A percentile compares a stretch with the other conserved stretches of the same genome.
Conservation (phyloP, 1,140 invertebrate species). For the Heliconius hewitsoni region DNA sequence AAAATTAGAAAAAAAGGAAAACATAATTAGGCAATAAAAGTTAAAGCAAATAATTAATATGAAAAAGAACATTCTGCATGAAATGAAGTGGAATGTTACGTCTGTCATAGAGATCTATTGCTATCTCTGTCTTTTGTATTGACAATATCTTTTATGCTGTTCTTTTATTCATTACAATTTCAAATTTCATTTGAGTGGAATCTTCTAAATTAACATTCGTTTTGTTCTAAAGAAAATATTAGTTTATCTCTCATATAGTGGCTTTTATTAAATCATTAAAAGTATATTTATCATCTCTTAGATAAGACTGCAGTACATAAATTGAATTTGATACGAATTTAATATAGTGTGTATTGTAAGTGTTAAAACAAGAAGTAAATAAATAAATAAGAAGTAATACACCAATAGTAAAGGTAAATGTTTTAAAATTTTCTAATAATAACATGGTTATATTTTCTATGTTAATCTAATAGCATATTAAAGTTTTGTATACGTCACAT, state of each 20-base stretch:
- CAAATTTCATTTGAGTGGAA: background rate
- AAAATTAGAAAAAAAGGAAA: background rate
- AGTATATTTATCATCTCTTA: background rate
- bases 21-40: too few species aligned
- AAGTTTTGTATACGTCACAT: background rate
- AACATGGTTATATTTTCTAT: background rate
- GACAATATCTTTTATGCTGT: background rate
- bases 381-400: background rate
- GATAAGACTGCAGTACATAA: background rate
- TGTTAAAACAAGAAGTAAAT: background rate
- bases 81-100: background rate
- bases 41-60: background rate
- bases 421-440: background rate
- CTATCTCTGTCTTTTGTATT: background rate
- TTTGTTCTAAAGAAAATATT: background rate
- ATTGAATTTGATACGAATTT: background rate
- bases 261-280: background rate
- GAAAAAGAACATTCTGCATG: background rate
- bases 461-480: background rate
- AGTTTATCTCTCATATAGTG: background rate
- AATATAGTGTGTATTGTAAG: background rate
- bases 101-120: background rate
- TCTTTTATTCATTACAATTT: background rate
- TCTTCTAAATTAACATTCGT: background rate
- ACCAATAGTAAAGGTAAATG: background rate